A percentile compares a stretch with the other conserved stretches of the same genome.
These are phyloP conservation scores for Lophochroa leadbeateri DNA, from an alignment of 2,113 vertebrate species.

Conservation along the genomic window DNA sequence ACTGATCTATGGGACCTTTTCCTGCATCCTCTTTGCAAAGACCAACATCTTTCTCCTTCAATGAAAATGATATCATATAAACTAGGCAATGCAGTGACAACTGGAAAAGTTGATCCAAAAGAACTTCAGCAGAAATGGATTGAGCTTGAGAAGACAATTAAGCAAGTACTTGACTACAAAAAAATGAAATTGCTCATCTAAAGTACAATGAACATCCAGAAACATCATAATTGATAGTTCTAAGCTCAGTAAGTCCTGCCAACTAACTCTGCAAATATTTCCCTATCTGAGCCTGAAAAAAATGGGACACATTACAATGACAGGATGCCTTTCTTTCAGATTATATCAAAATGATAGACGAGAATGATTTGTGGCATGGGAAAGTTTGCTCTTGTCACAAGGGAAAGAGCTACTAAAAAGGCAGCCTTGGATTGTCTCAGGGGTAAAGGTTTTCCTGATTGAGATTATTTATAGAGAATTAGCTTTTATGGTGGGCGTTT, in stretches of 20 bases:
- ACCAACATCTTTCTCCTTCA: neutral
- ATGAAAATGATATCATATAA: neutral
- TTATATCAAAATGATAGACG: neutral
- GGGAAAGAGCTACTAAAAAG: conserved; percentile 48
- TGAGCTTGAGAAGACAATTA: neutral
- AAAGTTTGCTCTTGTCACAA: conserved; percentile 43
- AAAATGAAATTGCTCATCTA: neutral
- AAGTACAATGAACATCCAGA: neutral
- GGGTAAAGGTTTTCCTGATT: conserved; percentile 34
- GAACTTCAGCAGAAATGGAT: neutral
- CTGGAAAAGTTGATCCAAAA: neutral
- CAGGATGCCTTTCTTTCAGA: neutral
- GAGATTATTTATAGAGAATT: conserved; percentile 48
- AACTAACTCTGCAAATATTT: neutral
- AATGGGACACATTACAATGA: rapidly evolving
- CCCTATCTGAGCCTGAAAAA: neutral
- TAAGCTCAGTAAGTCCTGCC: neutral
- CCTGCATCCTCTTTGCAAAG: neutral
- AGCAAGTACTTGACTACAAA: neutral
- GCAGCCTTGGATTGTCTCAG: neutral
- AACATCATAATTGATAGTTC: neutral
- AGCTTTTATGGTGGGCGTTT: conserved; percentile 26
- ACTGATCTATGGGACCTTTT: neutral
- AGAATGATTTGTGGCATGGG: conserved; percentile 23
- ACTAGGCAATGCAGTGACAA: neutral